Evolutionary conservation across 1,140 invertebrate genomes (phyloP), one percentile per base, ranked within the genome.

Genomic region (Drosophila quadrilineata): DNA sequence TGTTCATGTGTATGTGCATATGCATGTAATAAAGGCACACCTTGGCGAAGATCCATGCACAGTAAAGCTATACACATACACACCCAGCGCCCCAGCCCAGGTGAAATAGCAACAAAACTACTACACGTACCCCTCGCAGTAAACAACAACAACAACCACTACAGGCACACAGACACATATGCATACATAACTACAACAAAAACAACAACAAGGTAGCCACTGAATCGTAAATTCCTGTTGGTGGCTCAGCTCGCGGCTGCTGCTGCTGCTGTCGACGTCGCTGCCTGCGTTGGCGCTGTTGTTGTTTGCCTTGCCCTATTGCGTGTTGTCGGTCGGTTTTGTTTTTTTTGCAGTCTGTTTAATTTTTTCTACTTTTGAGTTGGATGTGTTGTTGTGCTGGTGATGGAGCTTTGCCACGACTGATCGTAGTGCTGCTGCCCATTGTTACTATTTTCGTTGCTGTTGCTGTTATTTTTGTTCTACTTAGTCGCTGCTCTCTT

Each of bases 251-350:
- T 64, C 52, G 67, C 57, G 21, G 50, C 14, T 57, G 66, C 17
- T 46, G 41, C 14, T 26, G 59, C 24, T 17, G 35, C n/a, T 19
- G 67, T 14, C 22, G 72, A n/a, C 22, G 52, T 26, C 24, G 73
- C 40, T 24, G 45, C 29, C 16, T 29, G 14, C 45, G 54, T 54
- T 66, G 63, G 35, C 49, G 54, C 73, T 74, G 79, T 74, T 84
- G 79, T 84, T 84, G 79, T 84, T 84, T 84, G 79, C 79, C 79
- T 84, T 84, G 85, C 85, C 85, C 85, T 87, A 87, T 88, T 88
- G 85, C 85, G 85, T 88, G 85, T 80, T 87, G 77, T 76, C 72
- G 77, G 79, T 84, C 63, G 41, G 35, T 80, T 68, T 40, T 45
- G 38, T 60, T 71, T 79, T 76, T 80, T 85, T 75, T 75, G 80